Percentiles rank a stretch among this genome's conserved stretches.
phyloP scores from a whole-genome alignment of 2,888 invertebrate genomes.

The Pheosia gnoma region DNA sequence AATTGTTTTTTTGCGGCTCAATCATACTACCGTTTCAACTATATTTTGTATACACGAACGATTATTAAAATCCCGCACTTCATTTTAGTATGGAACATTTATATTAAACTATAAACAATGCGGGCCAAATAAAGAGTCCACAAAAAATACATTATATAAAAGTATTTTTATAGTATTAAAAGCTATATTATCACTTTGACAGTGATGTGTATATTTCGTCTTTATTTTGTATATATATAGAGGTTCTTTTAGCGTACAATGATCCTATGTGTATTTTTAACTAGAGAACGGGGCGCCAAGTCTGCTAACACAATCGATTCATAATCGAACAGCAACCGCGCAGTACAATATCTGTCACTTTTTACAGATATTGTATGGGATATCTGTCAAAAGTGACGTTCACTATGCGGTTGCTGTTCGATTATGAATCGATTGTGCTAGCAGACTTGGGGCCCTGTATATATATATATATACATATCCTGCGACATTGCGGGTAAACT shows the following conservation, averaged over 20 bases:
- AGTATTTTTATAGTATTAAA: conserved; percentile 45
- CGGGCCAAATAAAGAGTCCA: conserved; percentile 42
- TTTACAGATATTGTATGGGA: too few species aligned
- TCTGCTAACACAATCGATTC: too few species aligned
- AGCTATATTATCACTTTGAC: conserved; percentile 16
- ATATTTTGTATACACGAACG: background rate
- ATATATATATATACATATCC: too few species aligned
- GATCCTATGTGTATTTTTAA: background rate
- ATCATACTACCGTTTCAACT: conserved; percentile 26
- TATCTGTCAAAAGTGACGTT: too few species aligned
- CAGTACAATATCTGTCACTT: too few species aligned
- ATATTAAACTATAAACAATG: conserved; percentile 39
- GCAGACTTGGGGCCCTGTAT: too few species aligned
- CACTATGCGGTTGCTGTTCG: too few species aligned
- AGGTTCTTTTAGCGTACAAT: background rate
- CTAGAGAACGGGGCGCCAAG: background rate
- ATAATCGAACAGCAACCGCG: too few species aligned
- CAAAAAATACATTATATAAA: conserved; percentile 23
- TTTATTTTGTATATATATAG: background rate
- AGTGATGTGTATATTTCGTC: conserved; percentile 28
- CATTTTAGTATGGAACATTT: conserved; percentile 11
- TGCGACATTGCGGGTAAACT: too few species aligned
- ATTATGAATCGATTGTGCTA: too few species aligned
- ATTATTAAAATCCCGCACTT: conserved; percentile 6
- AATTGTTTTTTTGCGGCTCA: too few species aligned